Conservation (phyloP, 2,888 invertebrate species). For the Melolontha melolontha region DNA sequence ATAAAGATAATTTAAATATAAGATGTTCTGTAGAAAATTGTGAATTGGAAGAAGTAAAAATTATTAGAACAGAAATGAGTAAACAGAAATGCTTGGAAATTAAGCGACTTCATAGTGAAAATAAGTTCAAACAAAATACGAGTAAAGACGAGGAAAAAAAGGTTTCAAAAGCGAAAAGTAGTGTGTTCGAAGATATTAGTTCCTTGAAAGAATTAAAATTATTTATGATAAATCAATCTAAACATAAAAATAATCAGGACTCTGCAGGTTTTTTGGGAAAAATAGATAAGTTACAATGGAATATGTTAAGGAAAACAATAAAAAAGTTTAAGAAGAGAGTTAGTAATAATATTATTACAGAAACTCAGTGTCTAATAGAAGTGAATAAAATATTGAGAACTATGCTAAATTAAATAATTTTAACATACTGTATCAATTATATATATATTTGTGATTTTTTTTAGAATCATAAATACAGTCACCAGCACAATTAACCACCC, state of each 20-base stretch:
- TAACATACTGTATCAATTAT: too few species aligned
- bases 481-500: too few species aligned
- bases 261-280: slow-evolving; percentile 22
- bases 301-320: slow-evolving; percentile 37
- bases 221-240: slow-evolving; percentile 38
- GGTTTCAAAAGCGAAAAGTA: neutral
- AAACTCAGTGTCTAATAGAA: slow-evolving; percentile 22
- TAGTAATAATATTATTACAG: slow-evolving; percentile 23
- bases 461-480: too few species aligned
- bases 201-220: slow-evolving; percentile 41
- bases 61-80: neutral
- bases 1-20: neutral
- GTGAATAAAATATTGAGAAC: slow-evolving; percentile 35
- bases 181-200: slow-evolving; percentile 33
- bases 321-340: slow-evolving; percentile 35
- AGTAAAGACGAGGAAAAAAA: slow-evolving; percentile 10
- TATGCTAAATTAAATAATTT: slow-evolving; percentile 14
- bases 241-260: slow-evolving; percentile 7
- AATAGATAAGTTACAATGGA: slow-evolving; percentile 39
- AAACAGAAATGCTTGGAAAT: neutral
- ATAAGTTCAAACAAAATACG: neutral
- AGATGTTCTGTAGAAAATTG: neutral
- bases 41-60: neutral
- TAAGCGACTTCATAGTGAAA: neutral
- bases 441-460: too few species aligned